A percentile compares a stretch with the other conserved stretches of the same genome.
These are phyloP conservation scores for Speoplatyrhinus poulsoni DNA, from an alignment of 2,113 vertebrate species.

Conservation along the genomic window DNA sequence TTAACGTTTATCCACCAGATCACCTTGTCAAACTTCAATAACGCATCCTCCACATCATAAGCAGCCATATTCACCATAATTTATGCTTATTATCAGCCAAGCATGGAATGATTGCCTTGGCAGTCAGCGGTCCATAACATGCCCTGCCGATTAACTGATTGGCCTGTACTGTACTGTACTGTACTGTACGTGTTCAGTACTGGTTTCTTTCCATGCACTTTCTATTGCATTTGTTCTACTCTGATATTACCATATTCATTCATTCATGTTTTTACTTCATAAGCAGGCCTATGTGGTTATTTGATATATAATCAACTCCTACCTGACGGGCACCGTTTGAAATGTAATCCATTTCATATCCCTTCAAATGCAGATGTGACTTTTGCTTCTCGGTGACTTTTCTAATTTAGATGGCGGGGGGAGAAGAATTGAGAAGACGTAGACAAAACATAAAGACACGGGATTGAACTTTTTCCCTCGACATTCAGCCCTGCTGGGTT, in stretches of 20 bases:
- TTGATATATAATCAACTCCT: conserved; percentile 25
- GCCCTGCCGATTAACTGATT: background rate
- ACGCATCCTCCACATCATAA: background rate
- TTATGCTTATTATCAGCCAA: background rate
- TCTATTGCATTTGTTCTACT: background rate
- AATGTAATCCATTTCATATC: conserved; percentile 28
- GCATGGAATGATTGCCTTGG: background rate
- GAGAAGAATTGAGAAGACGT: background rate
- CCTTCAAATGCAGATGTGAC: conserved; percentile 49
- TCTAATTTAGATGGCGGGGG: conserved; percentile 22
- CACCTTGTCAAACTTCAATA: conserved; percentile 6
- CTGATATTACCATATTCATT: no score
- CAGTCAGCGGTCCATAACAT: background rate
- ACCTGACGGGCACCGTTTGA: conserved; percentile 36
- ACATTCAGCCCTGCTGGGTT: conserved; percentile 29
- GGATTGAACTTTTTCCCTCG: conserved; percentile 21
- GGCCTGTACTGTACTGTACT: background rate
- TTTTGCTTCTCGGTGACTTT: conserved; percentile 35
- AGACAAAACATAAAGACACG: conserved; percentile 36
- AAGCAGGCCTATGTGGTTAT: conserved; percentile 20
- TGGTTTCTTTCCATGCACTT: no score
- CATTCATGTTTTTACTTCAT: conserved; percentile 2
- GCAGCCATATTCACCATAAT: background rate
- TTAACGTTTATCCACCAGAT: background rate
- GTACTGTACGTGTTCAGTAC: background rate